Evolutionary conservation across 2,797 vertebrate species (phyloP).

Genomic region (Acropternis orthonyx): DNA sequence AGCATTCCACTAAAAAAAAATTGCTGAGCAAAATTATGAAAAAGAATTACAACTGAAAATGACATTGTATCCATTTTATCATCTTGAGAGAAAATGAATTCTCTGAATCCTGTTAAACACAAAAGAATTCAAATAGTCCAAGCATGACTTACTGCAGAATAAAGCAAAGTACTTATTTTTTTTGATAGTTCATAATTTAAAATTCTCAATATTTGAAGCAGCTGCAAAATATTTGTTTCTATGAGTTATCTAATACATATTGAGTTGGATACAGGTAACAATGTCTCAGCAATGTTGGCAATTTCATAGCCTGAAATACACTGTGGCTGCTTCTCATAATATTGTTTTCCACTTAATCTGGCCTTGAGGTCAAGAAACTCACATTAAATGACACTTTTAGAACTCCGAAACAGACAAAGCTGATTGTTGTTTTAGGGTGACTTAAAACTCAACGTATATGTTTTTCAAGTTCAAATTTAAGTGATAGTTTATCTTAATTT

Average conservation of each 20-base stretch:
- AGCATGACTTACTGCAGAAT: not conserved
- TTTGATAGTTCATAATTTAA: not conserved
- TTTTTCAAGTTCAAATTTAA: not conserved
- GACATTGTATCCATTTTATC: not conserved
- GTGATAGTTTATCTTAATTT: not conserved
- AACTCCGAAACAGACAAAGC: not conserved
- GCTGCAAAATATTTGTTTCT: not conserved
- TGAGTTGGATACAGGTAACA: not conserved
- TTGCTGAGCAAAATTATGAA: conserved; percentile 26
- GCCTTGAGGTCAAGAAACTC: not conserved
- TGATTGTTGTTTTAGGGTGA: not conserved
- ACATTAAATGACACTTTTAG: not conserved
- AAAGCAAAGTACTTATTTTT: not conserved
- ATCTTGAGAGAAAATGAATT: conserved; percentile 2
- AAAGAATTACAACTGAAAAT: conserved; percentile 15
- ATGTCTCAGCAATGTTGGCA: not conserved
- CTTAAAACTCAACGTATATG: not conserved
- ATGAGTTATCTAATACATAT: not conserved
- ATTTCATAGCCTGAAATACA: not conserved
- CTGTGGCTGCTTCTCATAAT: not conserved
- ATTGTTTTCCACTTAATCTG: not conserved
- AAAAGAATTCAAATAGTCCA: not conserved
- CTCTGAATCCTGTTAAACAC: not conserved
- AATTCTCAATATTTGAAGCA: not conserved
- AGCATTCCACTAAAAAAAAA: conserved; percentile 37